Evolutionary conservation across 64 coral and sea anemone species (phyloP).

Genomic region (Montipora efflorescens): DNA sequence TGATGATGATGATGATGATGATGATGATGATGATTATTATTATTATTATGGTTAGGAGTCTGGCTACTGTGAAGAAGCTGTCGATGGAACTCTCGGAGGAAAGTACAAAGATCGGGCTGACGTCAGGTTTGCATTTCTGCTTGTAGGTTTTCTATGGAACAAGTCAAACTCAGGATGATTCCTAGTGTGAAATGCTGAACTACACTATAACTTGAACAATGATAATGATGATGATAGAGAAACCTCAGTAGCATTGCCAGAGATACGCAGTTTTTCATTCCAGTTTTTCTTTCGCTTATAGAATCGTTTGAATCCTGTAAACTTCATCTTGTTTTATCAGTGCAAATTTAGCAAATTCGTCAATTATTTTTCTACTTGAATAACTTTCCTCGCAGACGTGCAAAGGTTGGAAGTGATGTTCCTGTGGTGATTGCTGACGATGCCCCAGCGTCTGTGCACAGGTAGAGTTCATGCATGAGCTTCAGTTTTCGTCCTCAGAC

Average conservation of each 20-base stretch:
- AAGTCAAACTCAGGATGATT: too few species aligned
- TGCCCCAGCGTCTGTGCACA: conserved; percentile 79
- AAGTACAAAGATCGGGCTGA: conserved; percentile 93
- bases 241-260: too few species aligned
- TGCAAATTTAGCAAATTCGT: not conserved
- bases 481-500: not conserved
- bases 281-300: too few species aligned
- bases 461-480: not conserved
- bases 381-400: conserved; percentile 25
- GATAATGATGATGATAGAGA: too few species aligned
- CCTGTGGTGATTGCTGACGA: conserved; percentile 76
- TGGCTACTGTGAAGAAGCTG: conserved; percentile 29
- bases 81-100: conserved; percentile 67
- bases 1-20: too few species aligned
- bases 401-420: conserved; percentile 90
- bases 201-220: too few species aligned
- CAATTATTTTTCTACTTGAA: not conserved
- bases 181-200: too few species aligned
- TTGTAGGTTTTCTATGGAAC: not conserved
- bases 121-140: conserved; percentile 42
- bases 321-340: too few species aligned
- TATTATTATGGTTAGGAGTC: conserved; percentile 59
- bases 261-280: too few species aligned
- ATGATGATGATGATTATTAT: too few species aligned
- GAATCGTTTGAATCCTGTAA: too few species aligned